Percentiles rank a stretch among this genome's conserved stretches.
phyloP scores from a whole-genome alignment of 2,113 vertebrate species.

The Pseudopipra pipra region DNA sequence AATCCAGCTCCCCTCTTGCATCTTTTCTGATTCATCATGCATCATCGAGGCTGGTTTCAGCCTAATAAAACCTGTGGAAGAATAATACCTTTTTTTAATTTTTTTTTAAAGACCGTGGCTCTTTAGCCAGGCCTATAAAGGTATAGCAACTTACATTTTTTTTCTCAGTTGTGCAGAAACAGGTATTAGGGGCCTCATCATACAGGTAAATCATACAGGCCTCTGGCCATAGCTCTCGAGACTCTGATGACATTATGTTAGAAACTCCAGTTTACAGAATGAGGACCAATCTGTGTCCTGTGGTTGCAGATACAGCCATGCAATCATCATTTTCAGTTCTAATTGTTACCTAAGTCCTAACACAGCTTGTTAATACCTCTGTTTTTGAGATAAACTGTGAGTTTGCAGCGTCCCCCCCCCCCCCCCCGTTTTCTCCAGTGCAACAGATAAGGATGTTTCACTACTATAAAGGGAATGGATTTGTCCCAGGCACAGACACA shows the following conservation, averaged over 20 bases:
- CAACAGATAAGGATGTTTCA: background rate
- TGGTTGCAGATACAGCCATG: background rate
- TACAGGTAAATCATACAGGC: accelerated
- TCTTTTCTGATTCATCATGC: background rate
- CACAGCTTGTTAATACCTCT: background rate
- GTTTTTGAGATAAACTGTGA: background rate
- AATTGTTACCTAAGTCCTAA: background rate
- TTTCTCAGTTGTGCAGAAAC: background rate
- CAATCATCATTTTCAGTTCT: background rate
- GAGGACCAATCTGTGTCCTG: background rate
- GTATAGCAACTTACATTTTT: background rate
- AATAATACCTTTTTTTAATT: background rate
- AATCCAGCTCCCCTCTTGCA: accelerated
- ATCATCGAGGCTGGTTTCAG: background rate
- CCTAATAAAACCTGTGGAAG: background rate
- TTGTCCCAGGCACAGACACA: background rate
- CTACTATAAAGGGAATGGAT: background rate
- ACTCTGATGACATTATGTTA: background rate
- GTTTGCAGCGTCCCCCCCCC: too few species aligned
- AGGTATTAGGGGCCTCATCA: background rate
- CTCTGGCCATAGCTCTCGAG: background rate
- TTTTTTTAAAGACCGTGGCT: background rate
- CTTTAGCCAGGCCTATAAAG: background rate
- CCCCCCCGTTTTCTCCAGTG: accelerated
- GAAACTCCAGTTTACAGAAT: background rate